These are phyloP conservation scores for Theristicus caerulescens DNA, from an alignment of 2,113 vertebrate species.

Conservation along the genomic window DNA sequence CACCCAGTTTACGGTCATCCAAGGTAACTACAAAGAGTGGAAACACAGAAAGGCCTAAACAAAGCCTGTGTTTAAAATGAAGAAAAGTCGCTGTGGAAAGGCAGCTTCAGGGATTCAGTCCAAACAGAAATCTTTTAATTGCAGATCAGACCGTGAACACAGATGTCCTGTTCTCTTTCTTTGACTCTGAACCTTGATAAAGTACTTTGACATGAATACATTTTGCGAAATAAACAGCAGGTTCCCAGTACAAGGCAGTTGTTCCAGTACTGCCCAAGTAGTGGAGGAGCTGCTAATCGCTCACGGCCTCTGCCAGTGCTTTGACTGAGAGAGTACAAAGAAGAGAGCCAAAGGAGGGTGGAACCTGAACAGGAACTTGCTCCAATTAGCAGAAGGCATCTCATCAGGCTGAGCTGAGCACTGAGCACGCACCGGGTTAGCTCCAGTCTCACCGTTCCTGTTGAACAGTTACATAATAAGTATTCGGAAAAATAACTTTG, in stretches of 20 bases:
- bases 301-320: background rate
- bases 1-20: background rate
- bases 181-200: background rate
- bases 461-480: background rate
- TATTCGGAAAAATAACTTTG: background rate
- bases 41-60: background rate
- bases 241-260: background rate
- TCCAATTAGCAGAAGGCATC: conserved; percentile 18
- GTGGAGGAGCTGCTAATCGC: background rate
- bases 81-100: background rate
- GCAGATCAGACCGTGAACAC: background rate
- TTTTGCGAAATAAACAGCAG: background rate
- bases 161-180: background rate
- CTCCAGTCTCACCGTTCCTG: background rate
- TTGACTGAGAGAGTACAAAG: background rate
- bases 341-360: background rate
- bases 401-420: background rate
- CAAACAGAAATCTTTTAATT: background rate
- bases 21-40: background rate
- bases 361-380: background rate
- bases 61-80: background rate
- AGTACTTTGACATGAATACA: background rate
- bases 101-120: background rate
- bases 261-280: background rate
- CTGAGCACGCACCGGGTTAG: background rate